These are phyloP conservation scores for Daboia siamensis DNA, from an alignment of 2,113 vertebrate species.

Conservation along the genomic window DNA sequence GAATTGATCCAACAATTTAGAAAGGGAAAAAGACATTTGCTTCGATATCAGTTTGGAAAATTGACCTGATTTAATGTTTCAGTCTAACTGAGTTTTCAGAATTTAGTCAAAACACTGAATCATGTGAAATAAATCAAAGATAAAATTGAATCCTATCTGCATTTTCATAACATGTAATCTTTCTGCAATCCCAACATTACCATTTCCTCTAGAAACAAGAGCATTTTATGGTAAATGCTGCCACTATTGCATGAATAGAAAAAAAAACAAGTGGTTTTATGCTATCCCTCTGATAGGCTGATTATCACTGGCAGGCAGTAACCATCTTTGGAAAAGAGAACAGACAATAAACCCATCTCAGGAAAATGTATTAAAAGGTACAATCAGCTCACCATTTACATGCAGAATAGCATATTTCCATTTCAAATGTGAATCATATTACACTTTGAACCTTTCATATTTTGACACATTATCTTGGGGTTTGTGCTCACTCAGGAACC, in stretches of 20 bases:
- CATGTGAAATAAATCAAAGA: not conserved
- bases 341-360: not conserved
- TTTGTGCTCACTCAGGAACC: conserved; percentile 22
- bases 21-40: not conserved
- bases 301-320: not conserved
- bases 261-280: not conserved
- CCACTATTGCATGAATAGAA: not conserved
- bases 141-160: not conserved
- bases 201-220: not conserved
- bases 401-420: not conserved
- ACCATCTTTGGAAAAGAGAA: not conserved
- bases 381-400: not conserved
- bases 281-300: not conserved
- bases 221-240: not conserved
- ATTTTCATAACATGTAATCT: not conserved
- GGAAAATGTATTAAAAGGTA: not conserved
- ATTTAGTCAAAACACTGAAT: not conserved
- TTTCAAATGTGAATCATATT: not conserved
- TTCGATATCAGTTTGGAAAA: not conserved
- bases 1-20: not conserved
- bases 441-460: not conserved
- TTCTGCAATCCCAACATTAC: not conserved
- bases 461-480: conserved; percentile 7
- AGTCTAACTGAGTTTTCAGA: not conserved
- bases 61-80: not conserved